Percentiles rank a stretch among this genome's conserved stretches.
These are phyloP conservation scores for Amyelois transitella DNA, from an alignment of 1,140 invertebrate species.

Conservation along the genomic window DNA sequence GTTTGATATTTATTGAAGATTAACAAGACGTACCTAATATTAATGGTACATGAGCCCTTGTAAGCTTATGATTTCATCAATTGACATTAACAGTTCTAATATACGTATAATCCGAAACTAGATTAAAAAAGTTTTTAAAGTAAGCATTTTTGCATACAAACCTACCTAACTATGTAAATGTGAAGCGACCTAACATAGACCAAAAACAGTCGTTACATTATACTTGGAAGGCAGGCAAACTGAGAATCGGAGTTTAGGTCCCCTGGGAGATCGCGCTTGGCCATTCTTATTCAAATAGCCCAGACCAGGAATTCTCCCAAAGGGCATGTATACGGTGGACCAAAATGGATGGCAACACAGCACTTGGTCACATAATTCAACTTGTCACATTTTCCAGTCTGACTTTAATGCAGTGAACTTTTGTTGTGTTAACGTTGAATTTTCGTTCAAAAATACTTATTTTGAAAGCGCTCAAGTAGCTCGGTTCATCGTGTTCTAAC, in stretches of 20 bases:
- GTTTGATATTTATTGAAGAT: too few relatives aligned
- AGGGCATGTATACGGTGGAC: conserved; percentile 20
- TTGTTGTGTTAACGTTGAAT: not conserved
- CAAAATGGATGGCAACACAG: conserved; percentile 9
- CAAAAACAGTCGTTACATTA: not conserved
- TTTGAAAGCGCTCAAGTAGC: too few relatives aligned
- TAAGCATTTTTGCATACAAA: too few relatives aligned
- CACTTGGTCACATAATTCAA: not conserved
- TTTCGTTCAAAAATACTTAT: too few relatives aligned
- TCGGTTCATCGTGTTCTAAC: too few relatives aligned
- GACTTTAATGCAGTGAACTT: not conserved
- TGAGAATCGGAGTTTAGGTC: conserved; percentile 4
- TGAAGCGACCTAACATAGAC: not conserved
- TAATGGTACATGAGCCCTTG: too few relatives aligned
- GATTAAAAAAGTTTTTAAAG: too few relatives aligned
- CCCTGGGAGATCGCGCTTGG: conserved; percentile 23
- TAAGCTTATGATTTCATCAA: too few relatives aligned
- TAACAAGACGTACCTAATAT: too few relatives aligned
- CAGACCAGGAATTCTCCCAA: conserved; percentile 37
- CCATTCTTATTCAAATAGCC: conserved; percentile 63
- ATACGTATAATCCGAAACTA: too few relatives aligned
- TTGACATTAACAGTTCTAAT: too few relatives aligned
- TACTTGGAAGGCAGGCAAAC: not conserved
- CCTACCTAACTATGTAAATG: too few relatives aligned
- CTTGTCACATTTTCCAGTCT: not conserved